Evolutionary conservation across 2,888 invertebrate species (phyloP), one percentile per base, ranked within the genome.

Genomic region (Leptopterna dolabrata): DNA sequence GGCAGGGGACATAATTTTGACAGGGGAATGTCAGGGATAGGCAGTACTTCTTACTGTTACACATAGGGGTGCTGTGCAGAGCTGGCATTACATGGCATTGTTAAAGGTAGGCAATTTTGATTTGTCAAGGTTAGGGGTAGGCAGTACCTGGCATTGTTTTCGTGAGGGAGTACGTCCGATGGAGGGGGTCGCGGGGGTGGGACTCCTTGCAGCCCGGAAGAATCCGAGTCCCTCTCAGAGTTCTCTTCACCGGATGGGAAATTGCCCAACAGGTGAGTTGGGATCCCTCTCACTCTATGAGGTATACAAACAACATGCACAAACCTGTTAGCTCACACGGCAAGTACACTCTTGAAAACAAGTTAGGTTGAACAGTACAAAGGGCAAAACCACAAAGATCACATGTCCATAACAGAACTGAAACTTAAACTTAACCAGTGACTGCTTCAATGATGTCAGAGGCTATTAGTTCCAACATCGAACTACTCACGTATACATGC

Each of bases 71-170:
- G n/a, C n/a, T n/a, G n/a, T n/a, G n/a, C n/a, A n/a, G n/a, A n/a
- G n/a, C n/a, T n/a, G n/a, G n/a, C n/a, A n/a, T n/a, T n/a, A n/a
- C n/a, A n/a, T n/a, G n/a, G n/a, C n/a, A n/a, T n/a, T n/a, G n/a
- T n/a, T n/a, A 7, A 36, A 36, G 36, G 36, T 36, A 2, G 36
- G 36, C 36, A 36, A 7, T 36, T 36, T 7, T 36, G 7, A 36
- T 36, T n/a, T n/a, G n/a, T n/a, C n/a, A n/a, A n/a, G n/a, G 36
- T 36, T 36, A 36, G 83, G 71, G 70, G 73, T 70, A 36, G 14
- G 76, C 16, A 41, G 82, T 87, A 91, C 90, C 91, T 90, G 51
- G 91, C 91, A 88, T 90, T 90, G 88, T 91, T 91, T 88, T 91
- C 91, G 81, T 89, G 82, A 16, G 89, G 89, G 19, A 89, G 84